Base-by-base conservation (phyloP, 2,113 vertebrate species). In the Anser cygnoides region DNA sequence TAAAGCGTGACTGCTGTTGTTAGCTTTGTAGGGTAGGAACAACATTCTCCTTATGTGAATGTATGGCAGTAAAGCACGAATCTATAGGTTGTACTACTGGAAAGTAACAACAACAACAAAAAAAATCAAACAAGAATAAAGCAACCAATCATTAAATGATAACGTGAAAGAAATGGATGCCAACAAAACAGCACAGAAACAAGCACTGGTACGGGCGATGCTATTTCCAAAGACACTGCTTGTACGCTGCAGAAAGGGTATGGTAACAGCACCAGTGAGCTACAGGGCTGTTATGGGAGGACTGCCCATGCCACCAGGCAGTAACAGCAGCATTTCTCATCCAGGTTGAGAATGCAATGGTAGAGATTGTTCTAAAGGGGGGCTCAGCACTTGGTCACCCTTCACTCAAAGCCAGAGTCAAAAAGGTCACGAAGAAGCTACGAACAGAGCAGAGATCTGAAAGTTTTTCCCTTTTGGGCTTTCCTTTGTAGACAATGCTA, bases 231-330 rank as follows among this genome's bases (percentile, higher is more conserved):
- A 44, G 84, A 74, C 17, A 16, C 46, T 77, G 39, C 55, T 65
- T 52, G 31, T 19, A 6, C 1, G 1, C 2, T 35, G 43, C 2
- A 49, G 46, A 59, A 83, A 50, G 26, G 46, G 4, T 26, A 22
- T 7, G 46, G 39, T 1, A 46, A 50, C 44, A 71, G 62, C 5
- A 37, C 39, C 67, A 39, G 44, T 1, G 3, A 68, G 39, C 25
- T 0, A 0, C 68, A 44, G 37, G 33, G n/a, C 31, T 4, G 59
- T 3, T 44, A 6, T 0, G 11, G 22, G 28, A 74, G 22, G 14
- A 74, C 0, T 43, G 46, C 10, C 68, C 22, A 28, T 65, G 39
- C n/a, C 2, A 5, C 29, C 33, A 54, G 10, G 52, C 20, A 54
- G 1, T 9, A 81, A 43, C 59, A 75, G 0, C 43, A 52, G 35